These are phyloP conservation scores for Arvicanthis niloticus DNA, from an alignment of 2,113 vertebrate genomes.

Conservation along the genomic window DNA sequence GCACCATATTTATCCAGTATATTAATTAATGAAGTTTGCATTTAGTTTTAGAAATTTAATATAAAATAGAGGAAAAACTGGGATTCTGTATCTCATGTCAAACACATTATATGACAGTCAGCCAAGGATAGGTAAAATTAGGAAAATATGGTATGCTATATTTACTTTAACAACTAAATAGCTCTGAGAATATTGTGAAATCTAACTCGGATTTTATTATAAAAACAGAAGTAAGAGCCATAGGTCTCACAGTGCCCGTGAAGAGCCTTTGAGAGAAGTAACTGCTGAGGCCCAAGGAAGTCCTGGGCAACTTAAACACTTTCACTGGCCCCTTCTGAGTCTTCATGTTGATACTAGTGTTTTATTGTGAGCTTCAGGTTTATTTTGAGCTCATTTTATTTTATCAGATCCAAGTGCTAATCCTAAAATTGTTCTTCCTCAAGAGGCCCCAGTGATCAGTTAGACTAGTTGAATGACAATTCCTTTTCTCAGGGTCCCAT, in stretches of 20 bases:
- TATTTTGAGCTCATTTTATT: constrained; percentile 25
- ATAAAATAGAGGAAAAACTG: not conserved
- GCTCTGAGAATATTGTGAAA: not conserved
- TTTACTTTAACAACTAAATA: not conserved
- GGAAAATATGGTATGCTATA: not conserved
- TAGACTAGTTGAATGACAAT: constrained; percentile 7
- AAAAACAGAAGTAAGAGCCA: not conserved
- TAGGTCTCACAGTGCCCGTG: not conserved
- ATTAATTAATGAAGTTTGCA: not conserved
- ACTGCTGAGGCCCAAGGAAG: not conserved
- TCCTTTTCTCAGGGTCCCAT: not conserved
- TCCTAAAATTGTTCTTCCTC: constrained; percentile 30
- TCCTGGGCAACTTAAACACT: not conserved
- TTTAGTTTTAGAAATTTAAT: not conserved
- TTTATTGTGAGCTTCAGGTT: not conserved
- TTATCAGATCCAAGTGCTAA: constrained; percentile 12
- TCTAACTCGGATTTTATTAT: not conserved
- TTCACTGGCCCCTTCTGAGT: not conserved
- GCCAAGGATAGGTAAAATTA: constrained; percentile 12
- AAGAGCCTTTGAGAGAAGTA: not conserved
- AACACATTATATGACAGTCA: not conserved
- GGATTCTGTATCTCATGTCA: not conserved
- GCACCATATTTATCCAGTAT: not conserved
- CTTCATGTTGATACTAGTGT: not conserved
- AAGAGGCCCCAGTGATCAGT: not conserved